Evolutionary conservation across 2,888 invertebrate genomes (phyloP).

Genomic region (Heteropelma amictum): DNA sequence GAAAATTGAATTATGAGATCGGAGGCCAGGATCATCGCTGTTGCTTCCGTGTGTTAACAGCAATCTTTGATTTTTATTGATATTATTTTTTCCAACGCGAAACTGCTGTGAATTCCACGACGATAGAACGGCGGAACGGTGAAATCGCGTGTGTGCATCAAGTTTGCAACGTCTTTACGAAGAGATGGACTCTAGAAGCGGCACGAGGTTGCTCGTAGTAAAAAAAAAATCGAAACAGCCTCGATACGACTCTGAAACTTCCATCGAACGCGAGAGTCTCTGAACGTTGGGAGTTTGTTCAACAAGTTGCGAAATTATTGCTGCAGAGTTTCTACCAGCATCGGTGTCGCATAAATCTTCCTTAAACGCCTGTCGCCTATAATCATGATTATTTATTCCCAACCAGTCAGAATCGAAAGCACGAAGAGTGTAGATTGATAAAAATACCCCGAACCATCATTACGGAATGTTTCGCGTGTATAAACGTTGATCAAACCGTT

Average conservation of each 20-base stretch:
- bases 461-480: conserved; percentile 43
- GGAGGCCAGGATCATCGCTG: too few relatives aligned
- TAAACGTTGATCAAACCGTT: conserved; percentile 59
- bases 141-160: conserved; percentile 41
- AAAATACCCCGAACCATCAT: conserved; percentile 17
- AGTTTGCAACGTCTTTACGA: conserved; percentile 27
- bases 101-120: conserved; percentile 40
- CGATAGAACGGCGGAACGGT: conserved; percentile 22
- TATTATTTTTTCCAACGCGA: neutral
- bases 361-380: conserved; percentile 50
- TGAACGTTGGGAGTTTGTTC: conserved; percentile 28
- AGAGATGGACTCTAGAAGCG: conserved; percentile 35
- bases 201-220: conserved; percentile 33
- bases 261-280: conserved; percentile 30
- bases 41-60: neutral
- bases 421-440: neutral
- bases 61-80: neutral
- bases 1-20: neutral
- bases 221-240: conserved; percentile 16
- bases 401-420: conserved; percentile 34
- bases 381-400: conserved; percentile 48
- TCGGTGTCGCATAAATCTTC: conserved; percentile 55
- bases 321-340: conserved; percentile 40
- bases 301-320: conserved; percentile 51
- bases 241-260: conserved; percentile 40